Conservation (phyloP, 2,888 invertebrate genomes). For the Mesorhabditis spiculigera region DNA sequence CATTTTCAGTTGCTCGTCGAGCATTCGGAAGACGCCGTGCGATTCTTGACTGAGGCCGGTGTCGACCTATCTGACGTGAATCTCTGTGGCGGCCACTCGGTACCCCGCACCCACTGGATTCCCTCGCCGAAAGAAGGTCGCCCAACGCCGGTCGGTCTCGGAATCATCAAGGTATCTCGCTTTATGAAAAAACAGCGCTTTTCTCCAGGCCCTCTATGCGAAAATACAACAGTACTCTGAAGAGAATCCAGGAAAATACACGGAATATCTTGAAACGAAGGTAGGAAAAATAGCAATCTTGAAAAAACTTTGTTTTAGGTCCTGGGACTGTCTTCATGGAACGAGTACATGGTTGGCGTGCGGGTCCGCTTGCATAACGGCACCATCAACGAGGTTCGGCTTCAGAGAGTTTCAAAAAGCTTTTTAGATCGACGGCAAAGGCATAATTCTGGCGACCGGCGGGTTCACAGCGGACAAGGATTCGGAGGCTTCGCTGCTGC, state of each 20-base stretch:
- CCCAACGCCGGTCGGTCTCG: conserved; percentile 56
- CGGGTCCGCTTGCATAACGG: conserved; percentile 17
- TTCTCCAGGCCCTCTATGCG: neutral
- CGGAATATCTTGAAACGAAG: conserved; percentile 26
- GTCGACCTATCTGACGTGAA: conserved; percentile 55
- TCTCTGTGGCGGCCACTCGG: conserved; percentile 56
- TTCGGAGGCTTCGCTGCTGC: conserved; percentile 41
- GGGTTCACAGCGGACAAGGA: conserved; percentile 55
- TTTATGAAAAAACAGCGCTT: conserved; percentile 19
- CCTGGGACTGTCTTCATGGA: conserved; percentile 43
- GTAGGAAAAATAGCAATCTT: neutral
- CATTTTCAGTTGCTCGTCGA: conserved; percentile 32
- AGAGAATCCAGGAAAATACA: conserved; percentile 23
- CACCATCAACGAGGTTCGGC: neutral
- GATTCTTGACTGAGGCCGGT: conserved; percentile 37
- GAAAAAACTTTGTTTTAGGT: conserved; percentile 10
- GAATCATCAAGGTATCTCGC: conserved; percentile 49
- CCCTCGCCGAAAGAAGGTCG: conserved; percentile 58
- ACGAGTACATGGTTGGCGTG: conserved; percentile 49
- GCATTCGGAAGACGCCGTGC: conserved; percentile 13
- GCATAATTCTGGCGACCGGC: conserved; percentile 57
- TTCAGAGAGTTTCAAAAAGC: neutral
- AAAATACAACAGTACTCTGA: neutral
- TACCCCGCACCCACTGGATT: conserved; percentile 57
- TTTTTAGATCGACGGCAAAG: conserved; percentile 38